Base-by-base conservation (phyloP, 2,888 invertebrate species). In the Strigamia transsilvanica region DNA sequence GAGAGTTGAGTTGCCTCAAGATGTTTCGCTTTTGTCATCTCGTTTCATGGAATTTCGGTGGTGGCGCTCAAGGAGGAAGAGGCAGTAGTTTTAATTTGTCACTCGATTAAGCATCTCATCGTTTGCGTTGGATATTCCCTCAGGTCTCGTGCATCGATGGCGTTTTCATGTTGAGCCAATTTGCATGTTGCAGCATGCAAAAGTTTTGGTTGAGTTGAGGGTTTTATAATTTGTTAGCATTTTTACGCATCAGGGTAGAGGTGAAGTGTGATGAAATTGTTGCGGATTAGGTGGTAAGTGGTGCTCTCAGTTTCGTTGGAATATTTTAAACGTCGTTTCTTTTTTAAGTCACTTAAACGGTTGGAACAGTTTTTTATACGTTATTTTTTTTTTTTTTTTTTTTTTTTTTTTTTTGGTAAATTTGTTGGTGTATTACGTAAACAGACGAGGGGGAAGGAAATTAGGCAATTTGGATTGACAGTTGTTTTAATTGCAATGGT, bases 101-200 rank as follows among this genome's bases (percentile, higher is more conserved):
- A 73, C 73, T 73, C 73, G 73, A 73, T 73, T 73, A 73, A 73
- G 73, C 73, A 73, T 73, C 73, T 73, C 73, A 73, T 73, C 73
- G 73, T 73, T 73, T 73, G 27, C 73, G 32, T 27, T 73, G 73
- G 32, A 73, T 73, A 73, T 73, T 73, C 73, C 73, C 73, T 12
- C 23, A 12, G 73, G 73, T 73, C 73, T 73, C 73, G 23, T 73
- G 73, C 73, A 73, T 73, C 73, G 32, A 73, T 73, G 73, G 73
- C 73, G 73, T 73, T 73, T 32, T 73, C 73, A 73, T 73, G 73
- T 73, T 73, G 73, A 73, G 73, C 73, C 73, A 73, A 73, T 73
- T 73, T 73, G n/a, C 73, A 73, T 27, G 23, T 73, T 73, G 15
- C 73, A 13, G 12, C 32, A 27, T 32, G 61, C 23, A 18, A 73